These are phyloP conservation scores for Hycleus cichorii DNA, from an alignment of 1,140 invertebrate genomes.

Conservation along the genomic window DNA sequence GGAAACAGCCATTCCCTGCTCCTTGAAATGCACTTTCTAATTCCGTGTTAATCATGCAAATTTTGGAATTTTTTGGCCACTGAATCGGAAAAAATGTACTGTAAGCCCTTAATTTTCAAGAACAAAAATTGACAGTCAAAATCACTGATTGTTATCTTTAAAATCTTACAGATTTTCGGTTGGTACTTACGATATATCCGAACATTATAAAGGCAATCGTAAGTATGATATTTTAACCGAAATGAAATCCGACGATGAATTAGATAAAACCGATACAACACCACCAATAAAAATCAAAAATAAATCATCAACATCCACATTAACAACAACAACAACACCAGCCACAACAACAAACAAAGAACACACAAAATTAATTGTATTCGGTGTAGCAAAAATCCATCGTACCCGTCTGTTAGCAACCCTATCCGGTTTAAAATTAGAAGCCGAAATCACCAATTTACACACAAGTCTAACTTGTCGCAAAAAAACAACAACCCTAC, in stretches of 20 bases:
- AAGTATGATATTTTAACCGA: conserved; percentile 46
- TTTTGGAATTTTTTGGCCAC: no score
- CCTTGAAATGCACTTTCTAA: no score
- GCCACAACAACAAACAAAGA: conserved; percentile 16
- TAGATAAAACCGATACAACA: conserved; percentile 40
- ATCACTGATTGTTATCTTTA: neutral
- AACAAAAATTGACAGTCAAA: no score
- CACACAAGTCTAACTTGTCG: conserved; percentile 69
- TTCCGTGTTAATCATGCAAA: no score
- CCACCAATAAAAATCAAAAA: conserved; percentile 13
- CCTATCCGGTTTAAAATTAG: conserved; percentile 85
- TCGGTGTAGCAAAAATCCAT: conserved; percentile 77
- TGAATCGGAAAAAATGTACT: no score
- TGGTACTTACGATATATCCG: conserved; percentile 43
- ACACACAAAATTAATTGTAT: conserved; percentile 37
- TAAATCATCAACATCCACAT: no score
- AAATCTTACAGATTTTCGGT: conserved; percentile 41
- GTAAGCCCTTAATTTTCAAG: no score
- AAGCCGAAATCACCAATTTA: conserved; percentile 80
- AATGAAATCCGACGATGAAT: conserved; percentile 42
- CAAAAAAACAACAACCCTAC: conserved; percentile 59
- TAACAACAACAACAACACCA: neutral
- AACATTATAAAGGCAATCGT: conserved; percentile 46
- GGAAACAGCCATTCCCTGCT: no score
- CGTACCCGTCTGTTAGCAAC: conserved; percentile 81